Evolutionary conservation across 2,113 vertebrate species (phyloP), one percentile per base, ranked within the genome.

Genomic region (Pandion haliaetus): DNA sequence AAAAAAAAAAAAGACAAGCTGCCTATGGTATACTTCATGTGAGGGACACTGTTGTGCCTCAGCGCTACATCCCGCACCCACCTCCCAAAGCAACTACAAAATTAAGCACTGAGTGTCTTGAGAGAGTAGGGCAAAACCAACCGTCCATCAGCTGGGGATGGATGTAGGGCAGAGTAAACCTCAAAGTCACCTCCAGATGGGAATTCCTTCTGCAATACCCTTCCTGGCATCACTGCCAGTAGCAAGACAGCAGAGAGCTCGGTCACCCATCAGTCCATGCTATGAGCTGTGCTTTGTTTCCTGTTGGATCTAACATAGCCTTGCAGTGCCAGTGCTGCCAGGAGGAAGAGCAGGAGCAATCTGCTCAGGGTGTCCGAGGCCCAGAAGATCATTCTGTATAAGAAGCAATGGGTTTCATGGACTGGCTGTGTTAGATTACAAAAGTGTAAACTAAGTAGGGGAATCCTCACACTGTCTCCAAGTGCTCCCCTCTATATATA

Each of bases 401-500:
- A 65, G 82, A 40, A 61, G 34, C 2, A 4, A 31, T 5, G 15
- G 65, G 49, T 54, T 86, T 32, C 67, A 69, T 10, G 10, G 81
- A 65, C 65, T 62, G 74, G 62, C 65, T 93, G 81, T 47, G 47
- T 45, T 71, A 67, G 52, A 2, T 44, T n/a, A 77, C 58, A 25
- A 58, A 79, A 88, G 65, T 65, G 91, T 92, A 95, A 96, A 94
- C 91, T 61, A 92, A 82, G 54, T 40, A 91, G 95, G 89, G 89
- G 94, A 91, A 90, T 80, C 78, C 83, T 96, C 84, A 94, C 78
- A 73, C 31, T 69, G 86, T 66, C 91, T 95, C 93, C 91, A 91
- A 85, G 86, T 87, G 66, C 82, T 93, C 95, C 96, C 95, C 89
- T 89, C 79, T 57, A 78, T 16, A 86, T 55, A 94, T 93, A 96